These are phyloP conservation scores for Liposcelis brunnea DNA, from an alignment of 2,888 invertebrate species.

Conservation along the genomic window DNA sequence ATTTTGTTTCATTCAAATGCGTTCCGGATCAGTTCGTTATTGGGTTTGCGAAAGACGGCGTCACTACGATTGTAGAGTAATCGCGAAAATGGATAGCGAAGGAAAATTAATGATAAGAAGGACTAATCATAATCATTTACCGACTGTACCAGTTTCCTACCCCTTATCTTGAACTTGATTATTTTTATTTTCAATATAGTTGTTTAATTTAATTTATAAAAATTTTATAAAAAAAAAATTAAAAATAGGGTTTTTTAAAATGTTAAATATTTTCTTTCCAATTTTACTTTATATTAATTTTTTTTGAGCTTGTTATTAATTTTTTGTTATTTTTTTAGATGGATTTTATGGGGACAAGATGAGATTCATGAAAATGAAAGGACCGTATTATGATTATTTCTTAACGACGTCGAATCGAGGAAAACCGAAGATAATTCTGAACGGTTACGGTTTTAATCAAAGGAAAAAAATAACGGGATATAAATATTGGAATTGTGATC, in stretches of 20 bases:
- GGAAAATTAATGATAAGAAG: not conserved
- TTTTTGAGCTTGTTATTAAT: no score
- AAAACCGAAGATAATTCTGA: not conserved
- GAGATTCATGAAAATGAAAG: not conserved
- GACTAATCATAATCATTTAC: not conserved
- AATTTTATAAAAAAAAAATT: not conserved
- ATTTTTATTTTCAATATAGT: no score
- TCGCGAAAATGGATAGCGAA: not conserved
- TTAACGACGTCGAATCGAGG: not conserved
- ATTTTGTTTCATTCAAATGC: constrained; percentile 2
- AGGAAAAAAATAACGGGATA: not conserved
- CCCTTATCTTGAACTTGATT: no score
- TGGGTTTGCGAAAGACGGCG: constrained; percentile 6
- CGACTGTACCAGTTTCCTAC: not conserved
- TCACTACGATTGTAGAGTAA: not conserved
- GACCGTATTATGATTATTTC: not conserved
- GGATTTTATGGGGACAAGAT: no score
- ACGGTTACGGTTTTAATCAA: constrained; percentile 1
- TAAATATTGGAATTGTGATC: constrained; percentile 1
- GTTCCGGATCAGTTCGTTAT: not conserved
- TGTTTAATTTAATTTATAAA: no score
- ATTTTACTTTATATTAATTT: no score
- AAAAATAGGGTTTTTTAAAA: no score
- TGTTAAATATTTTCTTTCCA: no score
- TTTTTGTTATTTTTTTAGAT: no score